Conservation (phyloP, 2,797 vertebrate species). For the Dendrocincla tyrannina region DNA sequence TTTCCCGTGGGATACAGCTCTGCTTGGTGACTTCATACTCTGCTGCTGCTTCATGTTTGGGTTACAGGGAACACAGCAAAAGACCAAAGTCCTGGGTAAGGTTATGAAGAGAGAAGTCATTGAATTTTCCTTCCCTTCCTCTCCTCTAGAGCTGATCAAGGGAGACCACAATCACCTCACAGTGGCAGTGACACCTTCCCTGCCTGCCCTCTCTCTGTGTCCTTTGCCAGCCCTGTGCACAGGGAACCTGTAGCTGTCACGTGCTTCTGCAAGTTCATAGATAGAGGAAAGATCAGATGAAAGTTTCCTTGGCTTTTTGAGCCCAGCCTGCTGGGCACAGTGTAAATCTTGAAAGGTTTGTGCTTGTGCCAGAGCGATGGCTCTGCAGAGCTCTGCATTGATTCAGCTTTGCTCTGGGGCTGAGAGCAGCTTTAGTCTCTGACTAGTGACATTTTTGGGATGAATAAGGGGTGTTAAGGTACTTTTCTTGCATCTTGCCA, state of each 20-base stretch:
- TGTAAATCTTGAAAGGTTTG: not conserved
- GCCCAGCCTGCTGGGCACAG: not conserved
- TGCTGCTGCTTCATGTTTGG: not conserved
- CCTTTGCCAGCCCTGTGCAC: not conserved
- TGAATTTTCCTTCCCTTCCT: not conserved
- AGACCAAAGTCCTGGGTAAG: not conserved
- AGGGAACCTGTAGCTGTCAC: not conserved
- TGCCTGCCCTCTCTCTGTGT: not conserved
- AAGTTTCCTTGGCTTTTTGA: conserved; percentile 20
- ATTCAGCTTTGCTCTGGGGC: not conserved
- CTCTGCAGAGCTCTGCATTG: not conserved
- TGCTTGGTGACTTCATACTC: not conserved
- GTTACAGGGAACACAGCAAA: not conserved
- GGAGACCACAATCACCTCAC: not conserved
- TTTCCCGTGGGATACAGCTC: not conserved
- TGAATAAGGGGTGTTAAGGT: not conserved
- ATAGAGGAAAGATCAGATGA: not conserved
- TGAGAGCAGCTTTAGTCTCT: not conserved
- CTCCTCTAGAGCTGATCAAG: fast-evolving
- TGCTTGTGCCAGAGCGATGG: not conserved
- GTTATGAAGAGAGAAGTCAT: not conserved
- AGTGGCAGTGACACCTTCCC: fast-evolving
- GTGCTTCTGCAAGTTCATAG: not conserved
- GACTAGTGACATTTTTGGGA: not conserved
- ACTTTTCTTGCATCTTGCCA: not conserved